Evolutionary conservation across 2,888 invertebrate genomes (phyloP), one percentile per base, ranked within the genome.

Genomic region (Strigamia maritima): DNA sequence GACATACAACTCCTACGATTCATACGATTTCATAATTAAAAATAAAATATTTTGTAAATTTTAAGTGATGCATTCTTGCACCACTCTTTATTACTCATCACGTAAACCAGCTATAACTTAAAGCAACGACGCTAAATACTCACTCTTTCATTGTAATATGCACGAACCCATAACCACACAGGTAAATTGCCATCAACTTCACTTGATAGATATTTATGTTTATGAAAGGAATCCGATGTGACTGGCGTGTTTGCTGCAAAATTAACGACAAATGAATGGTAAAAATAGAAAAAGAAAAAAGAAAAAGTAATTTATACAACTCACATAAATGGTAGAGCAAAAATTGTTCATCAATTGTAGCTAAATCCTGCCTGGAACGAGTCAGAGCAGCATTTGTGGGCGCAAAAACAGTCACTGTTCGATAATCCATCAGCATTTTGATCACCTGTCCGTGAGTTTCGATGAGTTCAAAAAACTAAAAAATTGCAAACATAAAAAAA

Each of bases 261-360:
- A 80, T 44, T 19, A 44, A 16, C 49, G 65, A 76, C 22, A 80
- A 26, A 77, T 19, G 77, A 76, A n/a, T 38, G 19, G 7, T 16
- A 75, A 16, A 38, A 75, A 31, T n/a, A 7, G 38, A 24, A 75
- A 78, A 75, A 70, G 26, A 22, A 22, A 75, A 19, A 74, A 26
- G n/a, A n/a, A n/a, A n/a, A n/a, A n/a, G n/a, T n/a, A 77, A 24
- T 24, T 26, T 40, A 75, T 26, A 14, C 31, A 83, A 90, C 93
- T 93, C 88, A 94, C 94, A 90, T 87, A 94, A 92, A 85, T 94
- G 94, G 84, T 94, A 94, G 24, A 93, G 89, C 24, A 93, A 91
- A 81, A 93, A 86, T 76, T 86, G 88, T 79, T 85, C 84, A 78
- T 86, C 86, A 26, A 70, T 70, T 2, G 70, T 70, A 26, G 70